Percentiles rank a stretch among this genome's conserved stretches.
phyloP scores from a whole-genome alignment of 2,797 vertebrate genomes.

The Pseudocheirus occidentalis region DNA sequence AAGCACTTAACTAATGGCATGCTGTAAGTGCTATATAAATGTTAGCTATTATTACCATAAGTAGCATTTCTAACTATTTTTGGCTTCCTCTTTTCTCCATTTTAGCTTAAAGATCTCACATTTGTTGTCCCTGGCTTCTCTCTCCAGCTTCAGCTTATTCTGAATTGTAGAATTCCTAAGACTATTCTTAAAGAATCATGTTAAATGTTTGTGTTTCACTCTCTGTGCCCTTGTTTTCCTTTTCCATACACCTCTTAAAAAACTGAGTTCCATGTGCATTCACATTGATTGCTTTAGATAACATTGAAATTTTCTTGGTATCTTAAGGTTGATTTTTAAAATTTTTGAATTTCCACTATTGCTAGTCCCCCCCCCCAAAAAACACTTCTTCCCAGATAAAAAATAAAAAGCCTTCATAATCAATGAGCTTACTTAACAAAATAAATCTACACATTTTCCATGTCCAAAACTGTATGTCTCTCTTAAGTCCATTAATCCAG shows the following conservation, averaged over 20 bases:
- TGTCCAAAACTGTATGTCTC: neutral
- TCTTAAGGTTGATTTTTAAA: neutral
- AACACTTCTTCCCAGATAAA: neutral
- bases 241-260: neutral
- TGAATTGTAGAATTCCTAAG: neutral
- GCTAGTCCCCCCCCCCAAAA: neutral
- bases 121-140: neutral
- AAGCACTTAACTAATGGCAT: neutral
- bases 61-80: neutral
- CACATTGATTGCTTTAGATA: neutral
- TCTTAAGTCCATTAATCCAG: neutral
- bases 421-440: neutral
- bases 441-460: neutral
- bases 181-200: neutral
- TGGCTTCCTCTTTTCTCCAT: neutral
- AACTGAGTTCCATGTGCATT: neutral
- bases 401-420: neutral
- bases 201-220: neutral
- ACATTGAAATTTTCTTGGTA: neutral
- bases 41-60: neutral
- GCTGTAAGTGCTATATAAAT: neutral
- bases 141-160: neutral
- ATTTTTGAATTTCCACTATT: neutral
- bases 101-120: neutral
- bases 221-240: neutral